Base-by-base conservation (phyloP, 2,888 invertebrate species). In the Cephonodes hylas region DNA sequence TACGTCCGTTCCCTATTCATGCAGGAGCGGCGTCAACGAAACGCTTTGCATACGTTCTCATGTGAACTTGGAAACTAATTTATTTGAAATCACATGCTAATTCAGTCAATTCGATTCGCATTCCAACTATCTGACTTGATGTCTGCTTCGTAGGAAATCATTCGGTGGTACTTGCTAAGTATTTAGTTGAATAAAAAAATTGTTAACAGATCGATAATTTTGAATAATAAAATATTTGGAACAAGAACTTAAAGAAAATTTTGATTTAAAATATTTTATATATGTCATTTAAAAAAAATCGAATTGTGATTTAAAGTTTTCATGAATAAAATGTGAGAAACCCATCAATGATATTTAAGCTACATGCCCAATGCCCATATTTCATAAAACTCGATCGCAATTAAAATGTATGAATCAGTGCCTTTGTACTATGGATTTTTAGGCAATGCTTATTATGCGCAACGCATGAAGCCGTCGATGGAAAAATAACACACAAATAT, bases 21-120 rank as follows among this genome's bases (percentile, higher is more conserved):
- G 53, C 31, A 53, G 7, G 53, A 46, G 53, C 53, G 53, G 53
- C 53, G 53, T 53, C 53, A 31, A 31, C 38, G 53, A 27, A 53
- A 1, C 18, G 53, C 31, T 53, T 53, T 53, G 53, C 53, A 53
- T 53, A 53, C 18, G 31, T 31, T 53, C 53, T 53, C 53, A 53
- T 31, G 48, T 53, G 53, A 53, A 53, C 53, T 53, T 53, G 53
- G 53, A 53, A 53, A 53, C 53, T 53, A 53, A 45, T 46, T 31
- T 31, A 20, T 27, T 38, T 15, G 23, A 23, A 34, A 38, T 22
- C 20, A n/a, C 31, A 27, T 38, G 27, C 18, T 42, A 53, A 53
- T 53, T 5, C 27, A 53, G 53, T 18, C 31, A 53, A 53, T 53
- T 10, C 53, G 27, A 53, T 53, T 27, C 53, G 18, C 18, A 18